Evolutionary conservation across 2,888 invertebrate genomes (phyloP).

Genomic region (Drosophila austrosaltans): DNA sequence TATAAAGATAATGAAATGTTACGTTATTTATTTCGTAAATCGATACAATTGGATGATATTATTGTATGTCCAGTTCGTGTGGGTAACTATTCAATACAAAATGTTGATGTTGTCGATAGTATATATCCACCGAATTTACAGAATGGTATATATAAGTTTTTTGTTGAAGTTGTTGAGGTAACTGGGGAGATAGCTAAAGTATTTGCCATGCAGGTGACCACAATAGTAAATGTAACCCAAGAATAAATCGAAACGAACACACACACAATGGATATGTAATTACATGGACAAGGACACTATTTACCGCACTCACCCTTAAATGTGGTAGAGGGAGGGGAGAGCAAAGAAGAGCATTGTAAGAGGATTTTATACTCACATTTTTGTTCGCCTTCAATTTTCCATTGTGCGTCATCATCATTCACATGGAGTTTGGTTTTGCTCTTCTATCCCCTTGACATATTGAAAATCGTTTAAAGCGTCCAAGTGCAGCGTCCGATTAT

Average conservation of each 20-base stretch:
- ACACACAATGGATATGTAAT: slow-evolving; percentile 62
- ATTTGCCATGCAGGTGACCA: slow-evolving; percentile 63
- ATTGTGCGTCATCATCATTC: slow-evolving; percentile 65
- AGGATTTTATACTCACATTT: slow-evolving; percentile 60
- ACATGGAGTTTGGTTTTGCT: slow-evolving; percentile 30
- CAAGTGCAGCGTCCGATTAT: slow-evolving; percentile 79
- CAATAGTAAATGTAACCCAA: slow-evolving; percentile 35
- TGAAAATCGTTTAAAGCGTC: slow-evolving; percentile 75
- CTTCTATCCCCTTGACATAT: slow-evolving; percentile 50
- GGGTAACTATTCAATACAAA: slow-evolving; percentile 52
- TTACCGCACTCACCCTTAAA: slow-evolving; percentile 25
- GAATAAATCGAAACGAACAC: slow-evolving; percentile 30
- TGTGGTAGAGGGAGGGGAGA: background rate
- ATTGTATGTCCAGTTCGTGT: slow-evolving; percentile 54
- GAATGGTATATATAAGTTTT: slow-evolving; percentile 61
- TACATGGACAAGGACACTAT: slow-evolving; percentile 58
- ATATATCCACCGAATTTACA: slow-evolving; percentile 37
- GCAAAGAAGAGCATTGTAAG: slow-evolving; percentile 47
- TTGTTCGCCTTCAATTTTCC: slow-evolving; percentile 56
- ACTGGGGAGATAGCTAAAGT: slow-evolving; percentile 60
- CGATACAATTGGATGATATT: slow-evolving; percentile 18
- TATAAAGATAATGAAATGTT: slow-evolving; percentile 41
- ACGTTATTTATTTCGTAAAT: slow-evolving; percentile 44
- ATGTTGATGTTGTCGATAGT: slow-evolving; percentile 37
- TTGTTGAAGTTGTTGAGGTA: slow-evolving; percentile 55